Percentiles rank a stretch among this genome's conserved stretches.
These are phyloP conservation scores for Masnerella sp. DNA, from an alignment of 2,888 invertebrate species.

Conservation along the genomic window DNA sequence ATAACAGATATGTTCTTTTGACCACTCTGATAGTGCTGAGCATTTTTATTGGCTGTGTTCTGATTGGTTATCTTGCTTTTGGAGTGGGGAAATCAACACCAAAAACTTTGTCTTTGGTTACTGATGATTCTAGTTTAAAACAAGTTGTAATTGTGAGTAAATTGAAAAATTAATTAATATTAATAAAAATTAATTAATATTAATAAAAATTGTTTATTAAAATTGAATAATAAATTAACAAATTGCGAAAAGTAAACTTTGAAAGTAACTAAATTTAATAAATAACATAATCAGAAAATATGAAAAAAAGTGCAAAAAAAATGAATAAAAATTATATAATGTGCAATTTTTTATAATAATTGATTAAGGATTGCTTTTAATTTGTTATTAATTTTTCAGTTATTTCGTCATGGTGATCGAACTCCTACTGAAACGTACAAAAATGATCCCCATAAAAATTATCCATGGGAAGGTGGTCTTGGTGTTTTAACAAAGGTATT, in stretches of 20 bases:
- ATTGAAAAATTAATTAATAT: background rate
- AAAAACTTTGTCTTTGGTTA: too few relatives aligned
- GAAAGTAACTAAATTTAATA: too few relatives aligned
- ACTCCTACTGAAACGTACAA: conserved; percentile 87
- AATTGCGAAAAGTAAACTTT: too few relatives aligned
- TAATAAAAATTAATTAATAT: too few relatives aligned
- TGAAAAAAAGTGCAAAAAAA: too few relatives aligned
- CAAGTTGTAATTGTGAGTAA: conserved; percentile 38
- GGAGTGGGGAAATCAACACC: background rate
- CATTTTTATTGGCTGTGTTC: conserved; percentile 15
- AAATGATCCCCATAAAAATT: conserved; percentile 87
- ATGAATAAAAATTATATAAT: too few relatives aligned
- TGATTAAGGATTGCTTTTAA: conserved; percentile 1
- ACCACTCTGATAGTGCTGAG: too few relatives aligned
- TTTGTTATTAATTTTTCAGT: conserved; percentile 77
- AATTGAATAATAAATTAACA: background rate
- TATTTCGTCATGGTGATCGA: conserved; percentile 91
- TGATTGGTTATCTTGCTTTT: conserved; percentile 22
- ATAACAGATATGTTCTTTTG: too few relatives aligned
- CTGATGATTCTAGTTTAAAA: conserved; percentile 13
- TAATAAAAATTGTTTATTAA: background rate
- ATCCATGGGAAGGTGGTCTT: conserved; percentile 89
- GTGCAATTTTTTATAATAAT: background rate
- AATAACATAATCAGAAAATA: too few relatives aligned
- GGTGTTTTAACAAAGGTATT: conserved; percentile 88